Evolutionary conservation across 2,888 invertebrate species (phyloP), one percentile per base, ranked within the genome.

Genomic region (Steinernema hermaphroditum): DNA sequence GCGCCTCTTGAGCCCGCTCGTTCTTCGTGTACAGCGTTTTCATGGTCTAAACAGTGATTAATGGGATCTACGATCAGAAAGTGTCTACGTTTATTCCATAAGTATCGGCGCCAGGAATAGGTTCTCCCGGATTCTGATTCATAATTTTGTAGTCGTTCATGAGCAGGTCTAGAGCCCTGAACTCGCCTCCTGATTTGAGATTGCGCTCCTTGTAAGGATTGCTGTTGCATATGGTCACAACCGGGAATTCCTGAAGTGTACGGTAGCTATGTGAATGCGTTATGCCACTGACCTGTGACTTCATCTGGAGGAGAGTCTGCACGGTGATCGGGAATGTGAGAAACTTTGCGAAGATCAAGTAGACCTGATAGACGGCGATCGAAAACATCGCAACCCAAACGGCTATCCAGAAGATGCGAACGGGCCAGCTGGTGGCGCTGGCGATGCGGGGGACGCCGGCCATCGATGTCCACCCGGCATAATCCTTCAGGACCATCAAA

Each of bases 211-310:
- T 72, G 37, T 46, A 62, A 16, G 76, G 76, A 32, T 76, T 76
- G n/a, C 73, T 69, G 41, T 76, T 76, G 69, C 76, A 76, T 14
- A 76, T 73, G 34, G 76, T 76, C n/a, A 76, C 68, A 14, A 76
- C 57, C 0, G 71, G 71, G 27, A 74, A 74, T 8, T 43, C 43
- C 74, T 74, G 57, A 19, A 22, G 32, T 22, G 24, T 57, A n/a
- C n/a, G 57, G 57, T 57, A 24, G 37, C n/a, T n/a, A n/a, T n/a
- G n/a, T n/a, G n/a, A n/a, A 37, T 8, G 37, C 37, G 12, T 19
- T 24, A 1, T 2, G 12, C 16, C 62, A 27, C 46, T n/a, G 16
- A 62, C 62, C 62, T 62, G 62, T 16, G 62, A 16, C 62, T 62
- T 62, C 62, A 62, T 62, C n/a, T 62, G 62, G 1, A 62, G 62